phyloP scores from a whole-genome alignment of 2,888 invertebrate species.

The Acheta domesticus region DNA sequence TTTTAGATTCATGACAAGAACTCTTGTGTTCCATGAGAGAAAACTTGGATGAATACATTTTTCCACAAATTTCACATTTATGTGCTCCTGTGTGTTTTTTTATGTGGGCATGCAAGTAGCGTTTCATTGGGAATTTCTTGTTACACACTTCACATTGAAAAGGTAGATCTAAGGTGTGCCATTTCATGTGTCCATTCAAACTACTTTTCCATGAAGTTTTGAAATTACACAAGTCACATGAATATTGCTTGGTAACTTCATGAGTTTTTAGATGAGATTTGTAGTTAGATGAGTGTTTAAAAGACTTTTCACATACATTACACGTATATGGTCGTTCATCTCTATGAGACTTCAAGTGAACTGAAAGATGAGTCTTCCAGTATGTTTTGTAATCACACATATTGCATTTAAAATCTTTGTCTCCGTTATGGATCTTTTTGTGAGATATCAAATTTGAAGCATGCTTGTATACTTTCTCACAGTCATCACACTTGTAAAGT shows the following conservation, averaged over 20 bases:
- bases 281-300: constrained; percentile 44
- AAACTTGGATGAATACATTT: constrained; percentile 46
- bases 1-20: constrained; percentile 40
- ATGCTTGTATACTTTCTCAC: not conserved
- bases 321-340: constrained; percentile 28
- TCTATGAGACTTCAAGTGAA: constrained; percentile 27
- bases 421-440: constrained; percentile 40
- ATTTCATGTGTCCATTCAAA: constrained; percentile 52
- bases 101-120: constrained; percentile 42
- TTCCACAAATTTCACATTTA: constrained; percentile 45
- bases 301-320: constrained; percentile 29
- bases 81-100: constrained; percentile 38
- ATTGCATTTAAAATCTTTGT: constrained; percentile 43
- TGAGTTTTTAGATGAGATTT: constrained; percentile 61
- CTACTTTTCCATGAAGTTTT: constrained; percentile 37
- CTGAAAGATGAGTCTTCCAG: constrained; percentile 30
- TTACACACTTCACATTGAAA: constrained; percentile 52
- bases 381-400: constrained; percentile 41
- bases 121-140: constrained; percentile 29
- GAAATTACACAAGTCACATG: constrained; percentile 49
- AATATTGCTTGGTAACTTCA: constrained; percentile 60
- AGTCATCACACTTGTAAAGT: not conserved
- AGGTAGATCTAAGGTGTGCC: constrained; percentile 61
- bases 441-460: not conserved
- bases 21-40: constrained; percentile 44